Percentiles rank a stretch among this genome's conserved stretches.
Evolutionary conservation across 2,797 vertebrate species (phyloP).

Genomic region (Scleropages formosus): DNA sequence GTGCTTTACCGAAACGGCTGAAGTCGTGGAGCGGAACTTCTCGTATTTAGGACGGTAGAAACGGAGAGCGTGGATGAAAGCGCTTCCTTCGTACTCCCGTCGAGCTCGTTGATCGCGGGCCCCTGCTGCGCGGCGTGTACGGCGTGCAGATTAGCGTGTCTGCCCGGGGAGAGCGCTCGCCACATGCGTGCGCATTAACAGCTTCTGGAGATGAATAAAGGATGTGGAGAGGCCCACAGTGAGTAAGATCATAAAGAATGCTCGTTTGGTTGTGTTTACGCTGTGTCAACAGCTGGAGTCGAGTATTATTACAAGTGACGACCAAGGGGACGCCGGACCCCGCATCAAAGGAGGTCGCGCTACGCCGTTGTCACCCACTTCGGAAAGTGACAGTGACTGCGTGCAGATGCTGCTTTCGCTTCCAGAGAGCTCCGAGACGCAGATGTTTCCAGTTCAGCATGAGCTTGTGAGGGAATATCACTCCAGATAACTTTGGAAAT

Average conservation of each 20-base stretch:
- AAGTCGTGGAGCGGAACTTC: not conserved
- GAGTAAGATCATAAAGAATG: conserved; percentile 29
- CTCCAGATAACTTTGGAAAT: not conserved
- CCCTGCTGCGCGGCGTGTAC: not conserved
- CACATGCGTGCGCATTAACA: conserved; percentile 33
- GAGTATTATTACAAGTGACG: conserved; percentile 41
- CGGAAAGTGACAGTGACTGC: too few relatives aligned
- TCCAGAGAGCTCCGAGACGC: not conserved
- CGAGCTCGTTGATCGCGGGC: too few relatives aligned
- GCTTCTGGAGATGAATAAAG: conserved; percentile 39
- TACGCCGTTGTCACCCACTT: conserved; percentile 29
- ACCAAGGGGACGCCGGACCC: conserved; percentile 33
- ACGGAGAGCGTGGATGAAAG: not conserved
- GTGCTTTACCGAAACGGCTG: not conserved
- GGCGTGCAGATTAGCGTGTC: conserved; percentile 19
- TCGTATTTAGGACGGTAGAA: too few relatives aligned
- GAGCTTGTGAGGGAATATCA: not conserved
- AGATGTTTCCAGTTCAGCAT: too few relatives aligned
- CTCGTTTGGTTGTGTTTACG: not conserved
- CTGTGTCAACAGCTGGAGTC: conserved; percentile 33
- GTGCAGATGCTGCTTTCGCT: not conserved
- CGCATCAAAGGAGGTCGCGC: conserved; percentile 34
- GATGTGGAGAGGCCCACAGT: conserved; percentile 28
- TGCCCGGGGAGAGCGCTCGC: not conserved
- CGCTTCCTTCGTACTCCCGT: too few relatives aligned